phyloP scores from a whole-genome alignment of 53 echinoderm and acorn worm genomes.

The Apostichopus leukothele region DNA sequence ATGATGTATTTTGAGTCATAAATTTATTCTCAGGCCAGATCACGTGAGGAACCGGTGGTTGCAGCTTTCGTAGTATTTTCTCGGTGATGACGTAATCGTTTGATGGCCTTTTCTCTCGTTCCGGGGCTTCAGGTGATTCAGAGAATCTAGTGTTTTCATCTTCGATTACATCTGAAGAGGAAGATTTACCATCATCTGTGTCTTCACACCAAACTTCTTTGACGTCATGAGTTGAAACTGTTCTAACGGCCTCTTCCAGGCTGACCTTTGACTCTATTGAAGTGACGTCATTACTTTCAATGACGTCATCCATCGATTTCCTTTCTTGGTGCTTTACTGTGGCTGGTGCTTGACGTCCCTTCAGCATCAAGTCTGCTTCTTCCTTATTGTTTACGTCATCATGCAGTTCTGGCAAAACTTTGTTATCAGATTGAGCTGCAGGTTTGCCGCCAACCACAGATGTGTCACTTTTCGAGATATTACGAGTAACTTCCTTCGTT shows the following conservation, averaged over 20 bases:
- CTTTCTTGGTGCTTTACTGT: neutral
- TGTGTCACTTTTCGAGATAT: neutral
- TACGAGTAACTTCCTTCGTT: neutral
- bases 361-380: neutral
- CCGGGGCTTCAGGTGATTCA: neutral
- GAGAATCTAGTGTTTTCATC: neutral
- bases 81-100: conserved; percentile 50
- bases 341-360: conserved; percentile 9
- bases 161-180: neutral
- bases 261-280: neutral
- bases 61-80: conserved; percentile 55
- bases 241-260: neutral
- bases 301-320: neutral
- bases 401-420: no score
- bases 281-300: neutral
- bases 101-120: neutral
- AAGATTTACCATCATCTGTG: neutral
- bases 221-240: neutral
- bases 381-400: no score
- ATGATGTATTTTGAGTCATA: conserved; percentile 65
- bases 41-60: conserved; percentile 78
- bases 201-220: conserved; percentile 8
- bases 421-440: no score
- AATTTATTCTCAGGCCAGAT: conserved; percentile 83
- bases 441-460: neutral